Conservation (phyloP, 2,113 vertebrate genomes). For the Orientallactaga bullata region DNA sequence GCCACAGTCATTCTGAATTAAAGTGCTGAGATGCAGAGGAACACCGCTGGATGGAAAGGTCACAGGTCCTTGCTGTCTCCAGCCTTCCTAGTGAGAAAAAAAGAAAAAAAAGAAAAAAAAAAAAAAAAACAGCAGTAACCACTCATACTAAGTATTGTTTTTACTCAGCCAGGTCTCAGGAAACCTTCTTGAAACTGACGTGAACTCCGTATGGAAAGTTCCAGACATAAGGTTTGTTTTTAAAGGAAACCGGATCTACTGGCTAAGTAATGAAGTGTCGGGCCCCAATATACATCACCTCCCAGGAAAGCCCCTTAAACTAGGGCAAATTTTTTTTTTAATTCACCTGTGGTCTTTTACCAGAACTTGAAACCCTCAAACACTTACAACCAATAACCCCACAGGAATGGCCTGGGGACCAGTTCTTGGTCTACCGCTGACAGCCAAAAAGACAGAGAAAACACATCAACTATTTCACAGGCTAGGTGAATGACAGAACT, state of each 20-base stretch:
- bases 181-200: conserved; percentile 81
- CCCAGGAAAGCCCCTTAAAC: conserved; percentile 76
- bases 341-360: conserved; percentile 66
- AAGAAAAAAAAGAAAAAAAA: conserved; percentile 48
- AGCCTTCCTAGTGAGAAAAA: conserved; percentile 44
- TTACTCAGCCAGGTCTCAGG: conserved; percentile 68
- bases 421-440: not conserved
- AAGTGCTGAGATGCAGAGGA: conserved; percentile 34
- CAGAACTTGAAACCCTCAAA: conserved; percentile 51
- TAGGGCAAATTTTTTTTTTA: conserved; percentile 41
- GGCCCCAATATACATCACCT: conserved; percentile 54
- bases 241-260: conserved; percentile 67
- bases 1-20: conserved; percentile 36
- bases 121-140: not conserved
- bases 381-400: conserved; percentile 36
- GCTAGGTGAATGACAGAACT: not conserved
- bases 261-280: conserved; percentile 23
- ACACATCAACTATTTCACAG: not conserved
- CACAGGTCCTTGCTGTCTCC: conserved; percentile 44
- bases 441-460: conserved; percentile 5
- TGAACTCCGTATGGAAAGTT: conserved; percentile 71
- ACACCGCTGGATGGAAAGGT: conserved; percentile 21
- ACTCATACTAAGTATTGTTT: conserved; percentile 71
- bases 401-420: not conserved
- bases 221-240: conserved; percentile 74